These are phyloP conservation scores for Drosophila sucinea DNA, from an alignment of 1,140 invertebrate species.

Conservation along the genomic window DNA sequence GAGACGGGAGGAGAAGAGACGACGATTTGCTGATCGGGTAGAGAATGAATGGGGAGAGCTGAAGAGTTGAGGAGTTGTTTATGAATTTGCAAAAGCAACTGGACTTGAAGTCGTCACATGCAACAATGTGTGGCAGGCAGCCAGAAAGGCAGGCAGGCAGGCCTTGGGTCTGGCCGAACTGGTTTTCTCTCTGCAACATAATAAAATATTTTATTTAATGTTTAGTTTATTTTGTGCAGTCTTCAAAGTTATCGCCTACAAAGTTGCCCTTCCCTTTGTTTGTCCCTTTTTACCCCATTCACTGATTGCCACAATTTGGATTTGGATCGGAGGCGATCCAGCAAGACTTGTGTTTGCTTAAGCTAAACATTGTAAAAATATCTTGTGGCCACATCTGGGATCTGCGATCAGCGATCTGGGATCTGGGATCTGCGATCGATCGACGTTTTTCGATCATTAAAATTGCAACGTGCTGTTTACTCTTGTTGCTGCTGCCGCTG, in stretches of 20 bases:
- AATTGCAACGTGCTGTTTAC: constrained; percentile 80
- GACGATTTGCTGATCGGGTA: constrained; percentile 5
- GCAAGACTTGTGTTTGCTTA: constrained; percentile 65
- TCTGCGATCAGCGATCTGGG: constrained; percentile 16
- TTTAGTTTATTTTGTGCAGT: constrained; percentile 75
- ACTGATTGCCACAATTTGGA: too few species aligned
- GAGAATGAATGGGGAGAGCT: constrained; percentile 11
- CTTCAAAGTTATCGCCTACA: constrained; percentile 71
- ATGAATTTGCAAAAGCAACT: constrained; percentile 63
- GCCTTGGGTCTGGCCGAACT: constrained; percentile 48
- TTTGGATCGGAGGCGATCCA: too few species aligned
- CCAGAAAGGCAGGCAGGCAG: constrained; percentile 27
- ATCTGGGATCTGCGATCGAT: constrained; percentile 66
- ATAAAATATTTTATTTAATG: constrained; percentile 83
- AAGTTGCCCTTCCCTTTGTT: constrained; percentile 54
- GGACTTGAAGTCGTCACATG: constrained; percentile 52
- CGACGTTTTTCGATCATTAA: constrained; percentile 75
- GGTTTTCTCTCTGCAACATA: constrained; percentile 68
- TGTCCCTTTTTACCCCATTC: too few species aligned
- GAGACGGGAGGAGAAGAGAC: constrained; percentile 24
- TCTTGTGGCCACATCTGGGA: constrained; percentile 53
- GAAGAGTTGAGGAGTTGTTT: constrained; percentile 62
- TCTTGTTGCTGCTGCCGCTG: constrained; percentile 48
- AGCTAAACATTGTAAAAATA: constrained; percentile 80
- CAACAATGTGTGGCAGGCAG: constrained; percentile 73